Base-by-base conservation (phyloP, 2,888 invertebrate genomes). In the Strigamia maritima region DNA sequence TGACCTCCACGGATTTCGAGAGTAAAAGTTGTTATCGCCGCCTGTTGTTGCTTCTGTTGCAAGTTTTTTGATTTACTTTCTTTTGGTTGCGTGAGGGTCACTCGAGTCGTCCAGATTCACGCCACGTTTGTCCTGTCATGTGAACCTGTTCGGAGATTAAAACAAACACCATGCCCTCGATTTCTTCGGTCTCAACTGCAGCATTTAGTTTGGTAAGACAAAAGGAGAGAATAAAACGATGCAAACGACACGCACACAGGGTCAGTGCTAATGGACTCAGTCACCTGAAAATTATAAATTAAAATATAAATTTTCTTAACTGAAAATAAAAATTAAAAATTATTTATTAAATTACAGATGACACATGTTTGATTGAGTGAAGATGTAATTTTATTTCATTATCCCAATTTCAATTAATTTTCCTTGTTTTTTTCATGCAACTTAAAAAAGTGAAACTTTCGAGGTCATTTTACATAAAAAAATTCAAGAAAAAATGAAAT, bases 101-200 rank as follows among this genome's bases (percentile, higher is more conserved):
- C 19, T 19, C 60, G 22, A 22, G 19, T 60, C 60, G 4, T 60
- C 19, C 60, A 60, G 60, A 60, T 60, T 60, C 60, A 60, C 60
- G 19, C 24, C 60, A 60, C 60, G 60, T 60, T 19, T 60, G 60
- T 60, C 60, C 60, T 60, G 22, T 60, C 60, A 60, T 60, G 60
- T 60, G 60, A 60, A 60, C 60, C 60, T 60, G 60, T 60, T 60
- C 60, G 19, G 60, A 10, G 60, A 60, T 60, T 60, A 60, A 60
- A 60, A 19, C 24, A 60, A 60, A 19, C 24, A 60, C 60, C 24
- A 4, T 60, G 60, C 60, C 60, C 60, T 60, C 60, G 60, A 60
- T 60, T 60, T 60, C 24, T 24, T 24, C 60, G 60, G 19, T 19
- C 60, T 2, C 24, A 19, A 60, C 60, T 10, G 10, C 24, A 60